Conservation (phyloP, 2,888 invertebrate genomes). For the Patella caerulea region DNA sequence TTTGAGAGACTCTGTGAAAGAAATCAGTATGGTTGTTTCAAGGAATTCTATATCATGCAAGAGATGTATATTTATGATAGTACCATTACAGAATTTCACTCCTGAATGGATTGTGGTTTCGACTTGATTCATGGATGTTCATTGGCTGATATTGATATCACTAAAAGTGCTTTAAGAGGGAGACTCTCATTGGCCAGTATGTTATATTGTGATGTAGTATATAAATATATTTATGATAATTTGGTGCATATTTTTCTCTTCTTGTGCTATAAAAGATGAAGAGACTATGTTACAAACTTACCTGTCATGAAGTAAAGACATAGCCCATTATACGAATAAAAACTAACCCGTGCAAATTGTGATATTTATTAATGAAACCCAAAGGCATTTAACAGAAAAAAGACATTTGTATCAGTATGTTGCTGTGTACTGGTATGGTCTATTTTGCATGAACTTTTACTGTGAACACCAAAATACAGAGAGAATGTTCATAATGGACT, state of each 20-base stretch:
- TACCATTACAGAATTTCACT: too few relatives aligned
- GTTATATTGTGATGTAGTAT: slow-evolving; percentile 4
- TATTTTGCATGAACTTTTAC: not conserved
- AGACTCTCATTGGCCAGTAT: slow-evolving; percentile 13
- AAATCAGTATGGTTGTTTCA: too few relatives aligned
- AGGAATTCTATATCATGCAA: too few relatives aligned
- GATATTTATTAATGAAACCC: slow-evolving; percentile 1
- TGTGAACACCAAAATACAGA: not conserved
- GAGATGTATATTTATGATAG: too few relatives aligned
- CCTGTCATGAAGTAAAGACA: too few relatives aligned
- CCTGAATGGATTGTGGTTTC: too few relatives aligned
- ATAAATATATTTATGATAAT: not conserved
- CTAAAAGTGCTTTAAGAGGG: not conserved
- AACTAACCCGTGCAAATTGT: not conserved
- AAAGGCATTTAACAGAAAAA: slow-evolving; percentile 3
- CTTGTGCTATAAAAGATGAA: too few relatives aligned
- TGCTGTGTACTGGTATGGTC: not conserved
- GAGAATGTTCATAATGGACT: not conserved
- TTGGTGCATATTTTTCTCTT: too few relatives aligned
- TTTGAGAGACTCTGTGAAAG: slow-evolving; percentile 1
- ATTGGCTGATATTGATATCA: not conserved
- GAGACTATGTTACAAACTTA: too few relatives aligned
- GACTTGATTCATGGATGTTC: not conserved
- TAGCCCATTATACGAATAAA: not conserved
- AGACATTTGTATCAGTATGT: not conserved